phyloP scores from a whole-genome alignment of 2,888 invertebrate genomes.

The Morpho helenor region DNA sequence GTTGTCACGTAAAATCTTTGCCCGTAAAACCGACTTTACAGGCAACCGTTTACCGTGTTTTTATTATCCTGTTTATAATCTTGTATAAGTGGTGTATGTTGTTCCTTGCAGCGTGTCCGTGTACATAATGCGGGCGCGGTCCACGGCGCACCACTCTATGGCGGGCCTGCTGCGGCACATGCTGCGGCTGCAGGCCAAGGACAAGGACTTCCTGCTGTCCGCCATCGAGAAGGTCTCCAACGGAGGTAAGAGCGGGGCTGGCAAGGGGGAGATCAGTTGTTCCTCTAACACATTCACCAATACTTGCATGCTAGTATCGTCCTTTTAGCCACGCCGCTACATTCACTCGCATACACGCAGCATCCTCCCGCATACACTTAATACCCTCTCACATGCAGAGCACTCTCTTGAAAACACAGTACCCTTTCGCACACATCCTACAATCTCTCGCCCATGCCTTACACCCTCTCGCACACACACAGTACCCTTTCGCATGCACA shows the following conservation, averaged over 20 bases:
- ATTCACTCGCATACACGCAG: no score
- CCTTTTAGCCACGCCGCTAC: neutral
- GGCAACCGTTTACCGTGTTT: no score
- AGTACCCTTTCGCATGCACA: neutral
- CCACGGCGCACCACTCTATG: conserved; percentile 80
- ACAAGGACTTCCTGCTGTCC: conserved; percentile 83
- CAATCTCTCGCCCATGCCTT: no score
- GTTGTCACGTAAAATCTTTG: no score
- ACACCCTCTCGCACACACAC: neutral
- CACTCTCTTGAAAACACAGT: no score
- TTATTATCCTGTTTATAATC: no score
- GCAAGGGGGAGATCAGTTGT: neutral
- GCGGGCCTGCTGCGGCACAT: conserved; percentile 81
- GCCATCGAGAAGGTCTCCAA: conserved; percentile 81
- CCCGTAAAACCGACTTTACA: no score
- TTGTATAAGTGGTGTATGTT: neutral
- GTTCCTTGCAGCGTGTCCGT: conserved; percentile 71
- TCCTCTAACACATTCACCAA: neutral
- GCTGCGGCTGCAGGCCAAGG: conserved; percentile 82
- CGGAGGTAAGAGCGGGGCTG: conserved; percentile 58
- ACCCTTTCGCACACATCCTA: no score
- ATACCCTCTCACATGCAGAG: no score
- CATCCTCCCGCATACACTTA: no score
- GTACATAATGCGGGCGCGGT: conserved; percentile 82
- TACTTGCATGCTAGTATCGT: neutral